Base-by-base conservation (phyloP, 1,140 invertebrate species). In the Reticulitermes speratus region DNA sequence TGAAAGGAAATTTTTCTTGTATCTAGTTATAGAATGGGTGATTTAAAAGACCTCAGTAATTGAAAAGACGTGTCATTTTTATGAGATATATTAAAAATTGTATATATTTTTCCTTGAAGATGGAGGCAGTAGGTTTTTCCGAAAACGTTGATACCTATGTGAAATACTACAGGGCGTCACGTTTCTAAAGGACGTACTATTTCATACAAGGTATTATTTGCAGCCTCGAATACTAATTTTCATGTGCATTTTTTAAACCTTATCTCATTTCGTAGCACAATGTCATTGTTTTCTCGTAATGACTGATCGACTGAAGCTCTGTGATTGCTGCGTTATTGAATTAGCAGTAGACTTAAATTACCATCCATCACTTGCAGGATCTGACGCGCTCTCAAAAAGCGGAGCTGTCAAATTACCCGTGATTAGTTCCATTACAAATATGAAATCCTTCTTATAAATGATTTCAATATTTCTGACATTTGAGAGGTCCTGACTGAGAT, bases 311-410 rank as follows among this genome's bases (percentile, higher is more conserved):
- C 65, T 25, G 65, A 75, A 30, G n/a, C 65, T n/a, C n/a, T 75
- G 65, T 75, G 65, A 75, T 75, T 75, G n/a, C n/a, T 9, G 65
- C 0, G 65, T 11, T 30, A 30, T 75, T 75, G 65, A 75, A 65
- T 75, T 75, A 30, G 65, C 65, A n/a, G 65, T 16, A 75, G 65
- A 75, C 65, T 75, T 75, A 75, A 75, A 75, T 75, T 75, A 75
- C 65, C 65, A 75, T 75, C 65, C 65, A 75, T 75, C 65, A 75
- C 65, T 30, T 6, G 25, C 65, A 75, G 65, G 38, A 55, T 21
- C 65, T 75, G 65, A 75, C n/a, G 65, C n/a, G 25, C 65, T 75
- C 65, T 75, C 65, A 75, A 75, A 75, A 75, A 75, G n/a, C n/a
- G 14, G 25, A 12, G 25, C 65, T 30, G 65, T 75, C 65, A 75